A percentile compares a stretch with the other conserved stretches of the same genome.
phyloP scores from a whole-genome alignment of 1,140 invertebrate species.

The Drosophila sucinea region DNA sequence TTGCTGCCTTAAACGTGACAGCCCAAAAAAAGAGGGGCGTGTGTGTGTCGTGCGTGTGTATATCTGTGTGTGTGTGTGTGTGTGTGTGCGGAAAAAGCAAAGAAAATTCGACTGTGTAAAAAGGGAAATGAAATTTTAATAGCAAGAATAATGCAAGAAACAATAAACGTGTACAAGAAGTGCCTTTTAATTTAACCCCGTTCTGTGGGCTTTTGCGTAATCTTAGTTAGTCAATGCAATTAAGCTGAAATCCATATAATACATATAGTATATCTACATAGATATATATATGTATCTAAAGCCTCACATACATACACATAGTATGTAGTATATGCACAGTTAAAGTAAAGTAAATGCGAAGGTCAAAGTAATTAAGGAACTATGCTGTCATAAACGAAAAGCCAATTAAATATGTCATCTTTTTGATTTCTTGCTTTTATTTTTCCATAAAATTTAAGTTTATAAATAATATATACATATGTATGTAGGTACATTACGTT shows the following conservation, averaged over 20 bases:
- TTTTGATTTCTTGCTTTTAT: background rate
- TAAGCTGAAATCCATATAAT: background rate
- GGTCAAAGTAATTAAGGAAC: constrained; percentile 7
- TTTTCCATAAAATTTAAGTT: background rate
- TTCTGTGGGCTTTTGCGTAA: constrained; percentile 23
- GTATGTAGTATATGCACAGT: constrained; percentile 1
- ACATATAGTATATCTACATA: background rate
- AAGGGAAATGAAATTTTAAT: constrained; percentile 10
- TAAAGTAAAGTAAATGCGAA: constrained; percentile 9
- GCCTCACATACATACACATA: background rate
- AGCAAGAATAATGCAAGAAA: constrained; percentile 11
- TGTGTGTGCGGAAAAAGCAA: constrained; percentile 16
- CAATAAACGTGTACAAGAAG: constrained; percentile 18
- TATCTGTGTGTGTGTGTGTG: constrained; percentile 16
- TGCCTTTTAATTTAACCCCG: constrained; percentile 42
- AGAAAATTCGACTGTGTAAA: constrained; percentile 16
- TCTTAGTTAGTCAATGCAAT: background rate
- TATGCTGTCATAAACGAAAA: background rate
- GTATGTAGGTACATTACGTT: background rate
- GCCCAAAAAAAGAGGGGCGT: constrained; percentile 50
- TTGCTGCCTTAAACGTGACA: constrained; percentile 9
- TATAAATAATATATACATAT: background rate
- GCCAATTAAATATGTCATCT: background rate
- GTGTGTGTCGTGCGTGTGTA: constrained; percentile 42
- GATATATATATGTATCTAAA: background rate